Base-by-base conservation (phyloP, 2,113 vertebrate genomes). In the Oryzias melastigma region DNA sequence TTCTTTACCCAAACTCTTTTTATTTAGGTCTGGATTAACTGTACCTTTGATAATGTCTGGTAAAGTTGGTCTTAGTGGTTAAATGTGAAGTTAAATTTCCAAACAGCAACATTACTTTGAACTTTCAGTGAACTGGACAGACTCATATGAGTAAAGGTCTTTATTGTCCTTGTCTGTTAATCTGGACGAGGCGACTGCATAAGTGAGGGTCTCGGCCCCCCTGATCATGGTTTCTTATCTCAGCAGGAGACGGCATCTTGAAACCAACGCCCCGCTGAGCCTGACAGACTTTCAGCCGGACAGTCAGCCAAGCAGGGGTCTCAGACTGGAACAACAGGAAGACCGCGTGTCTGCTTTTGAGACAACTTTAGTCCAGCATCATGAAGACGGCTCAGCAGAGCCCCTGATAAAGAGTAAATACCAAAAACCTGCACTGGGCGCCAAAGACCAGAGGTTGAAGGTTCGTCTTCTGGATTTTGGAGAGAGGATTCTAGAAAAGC, bases 161-260 rank as follows among this genome's bases (percentile, higher is more conserved):
- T 42, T 60, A 49, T 65, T 76, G 70, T 73, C 59, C 67, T 45
- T 53, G 50, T 70, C 63, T 61, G 20, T 54, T 81, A 59, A 76
- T 83, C 74, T 53, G 65, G 48, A 75, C 46, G 52, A 72, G 58
- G 41, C 5, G 46, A 41, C 65, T 46, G 24, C 18, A 18, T 56
- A 7, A 50, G 42, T 49, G 41, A 57, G 25, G 27, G 19, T 27
- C 60, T 58, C 66, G 55, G 68, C 62, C 71, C 59, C 22, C 35
- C 52, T 29, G 8, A 18, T 72, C 20, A 75, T 58, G 58, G 22
- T 75, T 51, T 86, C 63, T 87, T 58, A 75, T 69, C 71, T 67
- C 77, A 73, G 77, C 79, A 87, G 81, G 78, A 61, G 59, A 44
- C 52, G 0, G 53, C 74, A 71, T 73, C 62, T 56, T 20, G 1